Base-by-base conservation (phyloP, 2,888 invertebrate species). In the Labia minor region DNA sequence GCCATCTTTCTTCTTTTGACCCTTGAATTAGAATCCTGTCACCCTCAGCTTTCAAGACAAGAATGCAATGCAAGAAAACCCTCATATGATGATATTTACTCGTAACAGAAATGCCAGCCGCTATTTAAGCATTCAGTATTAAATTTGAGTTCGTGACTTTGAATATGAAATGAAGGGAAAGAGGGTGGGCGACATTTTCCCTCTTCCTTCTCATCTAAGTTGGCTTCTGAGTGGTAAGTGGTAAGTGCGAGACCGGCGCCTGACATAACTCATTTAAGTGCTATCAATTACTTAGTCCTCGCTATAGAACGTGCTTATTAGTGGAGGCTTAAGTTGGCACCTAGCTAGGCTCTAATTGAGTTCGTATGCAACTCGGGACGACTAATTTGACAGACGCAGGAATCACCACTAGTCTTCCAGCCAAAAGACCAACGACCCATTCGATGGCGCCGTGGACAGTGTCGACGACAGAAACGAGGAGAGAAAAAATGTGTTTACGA, bases 91-190 rank as follows among this genome's bases (percentile, higher is more conserved):
- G 49, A 49, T 49, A 49, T 49, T 49, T 49, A 49, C 49, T 49
- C 49, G 49, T 49, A 49, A 49, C 49, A 49, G 49, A 49, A 49
- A 49, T 49, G 49, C 49, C 49, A 49, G 49, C 49, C 49, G 49
- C 49, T 49, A 49, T 49, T 49, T 49, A 49, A 49, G 49, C 49
- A 49, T 49, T 49, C 49, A 49, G 49, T 49, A 49, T 49, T 49
- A 49, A 49, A 49, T 49, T 49, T 49, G 16, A 49, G 49, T 49
- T 49, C 49, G 49, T 49, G 49, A 49, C 49, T 49, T 49, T 49
- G 49, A 49, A 49, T 49, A 49, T 49, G 49, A 49, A 49, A 49
- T 49, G 49, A 49, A 14, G 16, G 49, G 8, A 49, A 49, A 49
- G 49, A 49, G 49, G 49, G 49, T 49, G 49, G 26, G 49, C 49